These are phyloP conservation scores for Machimus rusticus DNA, from an alignment of 2,888 invertebrate species.

Conservation along the genomic window DNA sequence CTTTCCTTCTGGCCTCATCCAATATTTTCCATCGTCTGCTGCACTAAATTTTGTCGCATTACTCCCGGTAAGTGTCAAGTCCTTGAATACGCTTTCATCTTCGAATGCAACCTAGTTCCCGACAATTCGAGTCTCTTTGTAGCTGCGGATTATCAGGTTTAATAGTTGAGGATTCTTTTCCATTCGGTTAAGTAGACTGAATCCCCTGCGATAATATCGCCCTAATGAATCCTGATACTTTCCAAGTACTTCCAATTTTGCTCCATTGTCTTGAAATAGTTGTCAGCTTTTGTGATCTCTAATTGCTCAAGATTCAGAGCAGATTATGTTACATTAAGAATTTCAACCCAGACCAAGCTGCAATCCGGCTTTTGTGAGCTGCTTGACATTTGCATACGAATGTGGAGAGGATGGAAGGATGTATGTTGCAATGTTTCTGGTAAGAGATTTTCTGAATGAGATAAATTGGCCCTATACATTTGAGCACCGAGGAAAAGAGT, in stretches of 20 bases:
- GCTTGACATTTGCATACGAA: constrained; percentile 27
- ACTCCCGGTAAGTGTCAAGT: constrained; percentile 16
- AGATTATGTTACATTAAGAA: constrained; percentile 34
- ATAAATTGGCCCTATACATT: not conserved
- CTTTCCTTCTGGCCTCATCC: not conserved
- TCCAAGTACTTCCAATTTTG: constrained; percentile 36
- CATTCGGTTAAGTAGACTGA: constrained; percentile 13
- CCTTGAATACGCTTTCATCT: not conserved
- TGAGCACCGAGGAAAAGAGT: not conserved
- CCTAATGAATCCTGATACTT: constrained; percentile 43
- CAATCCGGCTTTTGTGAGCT: not conserved
- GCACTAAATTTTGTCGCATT: constrained; percentile 20
- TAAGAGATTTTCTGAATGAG: constrained; percentile 15
- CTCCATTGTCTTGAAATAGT: constrained; percentile 19
- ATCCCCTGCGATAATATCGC: constrained; percentile 28
- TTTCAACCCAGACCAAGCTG: not conserved
- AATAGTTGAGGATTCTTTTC: not conserved
- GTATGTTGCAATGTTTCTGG: not conserved
- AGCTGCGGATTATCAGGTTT: constrained; percentile 9
- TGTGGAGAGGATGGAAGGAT: not conserved
- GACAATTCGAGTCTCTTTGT: not conserved
- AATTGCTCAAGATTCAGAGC: constrained; percentile 37
- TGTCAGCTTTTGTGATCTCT: constrained; percentile 23
- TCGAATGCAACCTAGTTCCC: not conserved
- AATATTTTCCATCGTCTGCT: not conserved